These are phyloP conservation scores for Parus major DNA, from an alignment of 2,113 vertebrate genomes.

Conservation along the genomic window DNA sequence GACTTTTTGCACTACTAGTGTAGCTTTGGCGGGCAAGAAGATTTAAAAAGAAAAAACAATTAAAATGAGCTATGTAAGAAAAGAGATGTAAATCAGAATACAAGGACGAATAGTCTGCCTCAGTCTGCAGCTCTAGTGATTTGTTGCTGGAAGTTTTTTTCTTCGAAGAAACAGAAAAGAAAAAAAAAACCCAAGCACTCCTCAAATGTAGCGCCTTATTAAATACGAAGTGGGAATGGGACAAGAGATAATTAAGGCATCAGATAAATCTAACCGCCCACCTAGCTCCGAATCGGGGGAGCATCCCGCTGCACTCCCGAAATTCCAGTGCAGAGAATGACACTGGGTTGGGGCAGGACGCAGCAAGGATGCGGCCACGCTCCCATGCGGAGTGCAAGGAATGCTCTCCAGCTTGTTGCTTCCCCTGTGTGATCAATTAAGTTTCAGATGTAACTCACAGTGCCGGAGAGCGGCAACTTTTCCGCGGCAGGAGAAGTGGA, in stretches of 20 bases:
- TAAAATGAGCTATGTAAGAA: background rate
- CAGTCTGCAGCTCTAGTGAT: background rate
- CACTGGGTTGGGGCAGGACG: background rate
- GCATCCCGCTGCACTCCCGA: background rate
- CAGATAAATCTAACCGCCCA: background rate
- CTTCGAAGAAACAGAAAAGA: background rate
- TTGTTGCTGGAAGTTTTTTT: conserved; percentile 5
- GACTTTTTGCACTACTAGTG: background rate
- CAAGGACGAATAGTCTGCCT: background rate
- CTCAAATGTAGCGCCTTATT: background rate
- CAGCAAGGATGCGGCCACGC: background rate
- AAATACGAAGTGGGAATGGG: background rate
- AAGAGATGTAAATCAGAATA: background rate
- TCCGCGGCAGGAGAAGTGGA: background rate
- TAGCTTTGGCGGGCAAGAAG: background rate
- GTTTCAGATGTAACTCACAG: background rate
- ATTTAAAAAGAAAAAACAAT: background rate
- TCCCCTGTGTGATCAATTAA: conserved; percentile 29
- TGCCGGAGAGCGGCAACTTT: conserved; percentile 5
- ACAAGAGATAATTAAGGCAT: background rate
- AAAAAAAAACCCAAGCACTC: background rate
- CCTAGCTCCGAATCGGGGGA: background rate
- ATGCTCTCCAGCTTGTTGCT: conserved; percentile 49
- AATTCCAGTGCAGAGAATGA: background rate
- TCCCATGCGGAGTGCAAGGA: background rate